phyloP scores from a whole-genome alignment of 2,113 vertebrate genomes.

The Nematolebias whitei region DNA sequence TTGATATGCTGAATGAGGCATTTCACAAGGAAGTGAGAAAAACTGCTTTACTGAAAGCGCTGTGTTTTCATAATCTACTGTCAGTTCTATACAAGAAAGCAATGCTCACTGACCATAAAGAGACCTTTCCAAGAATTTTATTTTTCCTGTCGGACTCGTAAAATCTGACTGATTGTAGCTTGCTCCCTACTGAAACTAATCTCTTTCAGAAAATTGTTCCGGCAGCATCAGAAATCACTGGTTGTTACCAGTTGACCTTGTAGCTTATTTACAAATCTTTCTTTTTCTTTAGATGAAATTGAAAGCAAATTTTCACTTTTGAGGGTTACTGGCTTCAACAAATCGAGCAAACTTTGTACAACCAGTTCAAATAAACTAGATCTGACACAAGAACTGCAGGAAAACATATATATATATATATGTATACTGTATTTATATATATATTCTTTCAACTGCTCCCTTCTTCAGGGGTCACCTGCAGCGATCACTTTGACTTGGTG shows the following conservation, averaged over 20 bases:
- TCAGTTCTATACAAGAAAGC: conserved; percentile 3
- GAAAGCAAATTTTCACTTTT: no score
- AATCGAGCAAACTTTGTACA: no score
- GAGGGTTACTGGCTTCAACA: no score
- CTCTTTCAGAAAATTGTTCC: conserved; percentile 7
- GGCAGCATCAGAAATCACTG: conserved; percentile 11
- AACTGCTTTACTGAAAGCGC: background rate
- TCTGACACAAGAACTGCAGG: background rate
- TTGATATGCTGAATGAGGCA: background rate
- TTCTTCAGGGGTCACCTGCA: no score
- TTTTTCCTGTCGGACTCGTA: conserved; percentile 3
- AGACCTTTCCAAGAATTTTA: background rate
- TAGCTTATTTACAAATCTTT: background rate
- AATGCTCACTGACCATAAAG: background rate
- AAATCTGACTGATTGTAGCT: background rate
- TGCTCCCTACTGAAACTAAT: conserved; percentile 4
- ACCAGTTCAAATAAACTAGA: no score
- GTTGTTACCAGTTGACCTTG: background rate
- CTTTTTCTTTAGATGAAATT: background rate
- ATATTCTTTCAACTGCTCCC: no score
- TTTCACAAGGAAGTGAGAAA: background rate
- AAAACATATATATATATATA: no score
- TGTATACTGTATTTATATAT: no score
- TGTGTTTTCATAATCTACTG: background rate
- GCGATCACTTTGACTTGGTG: no score